phyloP scores from a whole-genome alignment of 2,113 vertebrate species.

The Sialia sialis region DNA sequence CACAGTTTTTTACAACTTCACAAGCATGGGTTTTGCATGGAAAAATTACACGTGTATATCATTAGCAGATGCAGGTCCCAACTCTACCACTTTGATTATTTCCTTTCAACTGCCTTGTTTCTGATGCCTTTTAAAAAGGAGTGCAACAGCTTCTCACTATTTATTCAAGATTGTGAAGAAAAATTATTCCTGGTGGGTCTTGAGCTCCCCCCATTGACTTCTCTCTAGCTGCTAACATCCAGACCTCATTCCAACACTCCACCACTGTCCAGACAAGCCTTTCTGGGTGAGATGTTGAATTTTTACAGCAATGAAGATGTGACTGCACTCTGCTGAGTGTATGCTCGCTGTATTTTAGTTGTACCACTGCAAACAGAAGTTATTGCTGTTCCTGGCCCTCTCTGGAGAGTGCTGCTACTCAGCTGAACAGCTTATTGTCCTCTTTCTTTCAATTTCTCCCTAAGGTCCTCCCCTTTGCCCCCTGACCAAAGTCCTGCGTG shows the following conservation, averaged over 20 bases:
- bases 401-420: not conserved
- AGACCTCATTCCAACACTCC: not conserved
- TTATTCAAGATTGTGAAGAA: not conserved
- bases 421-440: not conserved
- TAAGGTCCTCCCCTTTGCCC: not conserved
- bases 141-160: not conserved
- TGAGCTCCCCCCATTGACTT: slow-evolving; percentile 55
- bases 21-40: not conserved
- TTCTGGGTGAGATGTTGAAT: not conserved
- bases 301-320: not conserved
- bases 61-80: slow-evolving; percentile 6
- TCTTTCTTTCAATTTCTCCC: not conserved
- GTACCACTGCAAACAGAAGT: not conserved
- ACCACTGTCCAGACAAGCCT: not conserved
- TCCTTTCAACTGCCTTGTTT: slow-evolving; percentile 25
- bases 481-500: not conserved
- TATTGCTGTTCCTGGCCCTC: not conserved
- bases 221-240: not conserved
- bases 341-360: not conserved
- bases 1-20: not conserved
- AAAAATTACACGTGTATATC: not conserved
- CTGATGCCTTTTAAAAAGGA: not conserved
- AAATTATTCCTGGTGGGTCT: slow-evolving; percentile 22
- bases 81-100: slow-evolving; percentile 24
- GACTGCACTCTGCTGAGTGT: slow-evolving; percentile 12